These are phyloP conservation scores for Subacronicta megacephala DNA, from an alignment of 2,888 invertebrate species.

Conservation along the genomic window DNA sequence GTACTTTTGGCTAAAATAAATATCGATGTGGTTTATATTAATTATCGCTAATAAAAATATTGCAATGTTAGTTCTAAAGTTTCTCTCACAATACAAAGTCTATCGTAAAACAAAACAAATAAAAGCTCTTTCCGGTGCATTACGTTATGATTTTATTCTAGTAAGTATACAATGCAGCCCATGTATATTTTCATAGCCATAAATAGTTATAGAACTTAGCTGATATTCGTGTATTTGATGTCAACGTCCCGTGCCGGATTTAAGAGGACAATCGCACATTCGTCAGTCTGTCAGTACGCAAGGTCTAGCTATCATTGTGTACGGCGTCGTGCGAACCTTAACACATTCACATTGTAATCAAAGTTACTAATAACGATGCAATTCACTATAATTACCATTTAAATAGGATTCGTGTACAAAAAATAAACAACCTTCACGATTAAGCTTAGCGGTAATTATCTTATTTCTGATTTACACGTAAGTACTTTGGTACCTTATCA, in stretches of 20 bases:
- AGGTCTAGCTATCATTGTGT: slow-evolving; percentile 79
- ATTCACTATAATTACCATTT: slow-evolving; percentile 68
- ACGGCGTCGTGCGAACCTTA: slow-evolving; percentile 77
- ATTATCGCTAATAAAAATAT: too few relatives aligned
- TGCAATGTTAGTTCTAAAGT: too few relatives aligned
- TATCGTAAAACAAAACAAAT: too few relatives aligned
- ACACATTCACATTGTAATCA: slow-evolving; percentile 73
- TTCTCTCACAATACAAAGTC: too few relatives aligned
- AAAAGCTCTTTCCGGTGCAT: too few relatives aligned
- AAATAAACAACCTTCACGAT: slow-evolving; percentile 42
- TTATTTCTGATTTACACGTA: slow-evolving; percentile 2
- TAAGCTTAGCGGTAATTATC: slow-evolving; percentile 17
- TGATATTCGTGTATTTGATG: slow-evolving; percentile 41
- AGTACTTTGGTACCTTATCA: too few relatives aligned
- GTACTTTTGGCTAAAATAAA: too few relatives aligned
- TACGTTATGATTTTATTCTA: too few relatives aligned
- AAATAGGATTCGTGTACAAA: slow-evolving; percentile 56
- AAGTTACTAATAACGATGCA: slow-evolving; percentile 70
- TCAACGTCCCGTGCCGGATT: slow-evolving; percentile 57
- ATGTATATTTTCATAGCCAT: background rate
- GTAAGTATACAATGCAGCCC: background rate
- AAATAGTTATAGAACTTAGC: background rate
- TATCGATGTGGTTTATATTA: too few relatives aligned
- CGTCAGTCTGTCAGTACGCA: slow-evolving; percentile 81
- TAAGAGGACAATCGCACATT: slow-evolving; percentile 78